phyloP scores from a whole-genome alignment of 1,140 invertebrate species.

The Trichonephila clavata region DNA sequence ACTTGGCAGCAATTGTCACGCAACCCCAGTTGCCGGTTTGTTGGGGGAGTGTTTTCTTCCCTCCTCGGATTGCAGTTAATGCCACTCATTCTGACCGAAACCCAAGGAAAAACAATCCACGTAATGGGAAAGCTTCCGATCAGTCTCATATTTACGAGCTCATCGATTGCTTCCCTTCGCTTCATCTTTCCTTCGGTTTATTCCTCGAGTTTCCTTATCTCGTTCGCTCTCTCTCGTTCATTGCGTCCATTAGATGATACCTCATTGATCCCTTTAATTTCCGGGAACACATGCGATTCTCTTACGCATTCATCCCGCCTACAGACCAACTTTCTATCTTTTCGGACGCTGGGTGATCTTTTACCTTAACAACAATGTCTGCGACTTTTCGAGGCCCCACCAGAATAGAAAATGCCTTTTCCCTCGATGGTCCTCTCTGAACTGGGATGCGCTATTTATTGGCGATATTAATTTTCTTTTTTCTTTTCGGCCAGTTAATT shows the following conservation, averaged over 20 bases:
- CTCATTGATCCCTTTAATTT: conserved; percentile 77
- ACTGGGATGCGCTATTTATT: neutral
- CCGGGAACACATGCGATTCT: conserved; percentile 76
- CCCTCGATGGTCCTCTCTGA: neutral
- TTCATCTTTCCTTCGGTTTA: conserved; percentile 75
- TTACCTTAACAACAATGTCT: conserved; percentile 46
- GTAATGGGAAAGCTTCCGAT: conserved; percentile 75
- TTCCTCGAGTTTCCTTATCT: conserved; percentile 60
- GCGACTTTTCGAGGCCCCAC: neutral
- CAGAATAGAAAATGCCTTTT: conserved; percentile 1
- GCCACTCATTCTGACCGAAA: conserved; percentile 75
- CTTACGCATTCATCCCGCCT: conserved; percentile 64
- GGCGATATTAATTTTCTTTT: no score
- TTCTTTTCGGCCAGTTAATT: no score
- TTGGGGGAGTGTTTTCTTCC: conserved; percentile 5
- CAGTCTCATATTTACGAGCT: conserved; percentile 76
- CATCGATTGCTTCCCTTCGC: conserved; percentile 69
- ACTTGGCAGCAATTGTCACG: conserved; percentile 65
- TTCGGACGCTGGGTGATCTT: neutral
- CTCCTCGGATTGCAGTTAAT: conserved; percentile 75
- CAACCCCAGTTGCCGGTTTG: conserved; percentile 19
- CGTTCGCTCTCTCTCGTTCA: conserved; percentile 65
- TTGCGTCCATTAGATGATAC: conserved; percentile 76
- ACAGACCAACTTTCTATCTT: conserved; percentile 43
- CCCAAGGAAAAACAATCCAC: conserved; percentile 76